Conservation (phyloP, 23 tunicate species). For the Aplidium turbinatum region DNA sequence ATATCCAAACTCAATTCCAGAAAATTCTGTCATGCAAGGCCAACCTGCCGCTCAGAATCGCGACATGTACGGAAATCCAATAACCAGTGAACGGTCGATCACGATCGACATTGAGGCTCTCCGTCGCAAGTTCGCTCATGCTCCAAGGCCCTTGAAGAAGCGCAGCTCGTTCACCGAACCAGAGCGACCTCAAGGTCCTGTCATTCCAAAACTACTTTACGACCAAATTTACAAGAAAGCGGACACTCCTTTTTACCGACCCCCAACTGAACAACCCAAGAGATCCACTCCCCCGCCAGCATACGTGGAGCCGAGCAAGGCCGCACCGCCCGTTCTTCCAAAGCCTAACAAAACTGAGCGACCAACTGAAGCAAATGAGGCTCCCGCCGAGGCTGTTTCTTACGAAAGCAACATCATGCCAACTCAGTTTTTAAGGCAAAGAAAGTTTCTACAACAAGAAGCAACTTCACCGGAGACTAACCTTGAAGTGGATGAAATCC, state of each 20-base stretch:
- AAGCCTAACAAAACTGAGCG: background rate
- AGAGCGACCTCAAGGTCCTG: conserved; percentile 83
- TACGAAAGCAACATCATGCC: conserved; percentile 53
- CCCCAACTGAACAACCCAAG: conserved; percentile 42
- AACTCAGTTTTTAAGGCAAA: conserved; percentile 26
- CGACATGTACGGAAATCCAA: conserved; percentile 2
- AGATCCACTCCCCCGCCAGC: conserved; percentile 78
- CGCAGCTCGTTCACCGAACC: conserved; percentile 89
- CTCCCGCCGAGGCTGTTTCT: conserved; percentile 17
- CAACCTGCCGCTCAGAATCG: background rate
- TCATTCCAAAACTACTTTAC: conserved; percentile 66
- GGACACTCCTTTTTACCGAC: conserved; percentile 80
- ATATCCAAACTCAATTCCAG: conserved; percentile 42
- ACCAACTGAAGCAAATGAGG: background rate
- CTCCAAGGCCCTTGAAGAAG: conserved; percentile 92
- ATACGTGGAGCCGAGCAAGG: conserved; percentile 44
- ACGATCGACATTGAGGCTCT: conserved; percentile 67
- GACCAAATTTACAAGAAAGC: conserved; percentile 90
- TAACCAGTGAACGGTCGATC: conserved; percentile 40
- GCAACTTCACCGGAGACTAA: background rate
- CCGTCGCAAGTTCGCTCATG: conserved; percentile 78
- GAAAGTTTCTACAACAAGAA: conserved; percentile 6
- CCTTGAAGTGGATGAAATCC: background rate
- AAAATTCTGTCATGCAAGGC: background rate
- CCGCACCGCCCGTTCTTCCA: conserved; percentile 6